Percentiles rank a stretch among this genome's conserved stretches.
phyloP scores from a whole-genome alignment of 37 sponge, comb jelly and placozoan species.

The Tethya wilhelma region DNA sequence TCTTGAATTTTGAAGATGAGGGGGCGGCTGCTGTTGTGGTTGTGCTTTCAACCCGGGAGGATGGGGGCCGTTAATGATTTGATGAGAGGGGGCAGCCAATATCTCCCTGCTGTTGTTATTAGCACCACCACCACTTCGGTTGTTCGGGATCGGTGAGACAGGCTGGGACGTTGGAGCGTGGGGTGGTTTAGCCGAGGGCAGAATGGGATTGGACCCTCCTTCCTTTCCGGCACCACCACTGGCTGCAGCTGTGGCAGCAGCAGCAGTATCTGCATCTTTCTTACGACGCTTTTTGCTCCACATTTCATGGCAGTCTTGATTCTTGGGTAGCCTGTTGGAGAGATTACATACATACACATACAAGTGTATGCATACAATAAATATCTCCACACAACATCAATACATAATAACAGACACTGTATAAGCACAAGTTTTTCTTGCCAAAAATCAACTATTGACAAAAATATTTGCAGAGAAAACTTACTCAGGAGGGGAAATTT shows the following conservation, averaged over 20 bases:
- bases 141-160: background rate
- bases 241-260: background rate
- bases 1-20: no score
- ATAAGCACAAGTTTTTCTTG: no score
- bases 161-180: no score
- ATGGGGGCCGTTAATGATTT: no score
- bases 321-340: slow-evolving; percentile 73
- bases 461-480: slow-evolving; percentile 14
- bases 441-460: background rate
- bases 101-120: background rate
- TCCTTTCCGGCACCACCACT: background rate
- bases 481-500: slow-evolving; percentile 70
- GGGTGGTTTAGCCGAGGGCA: background rate
- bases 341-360: background rate
- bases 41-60: background rate
- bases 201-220: background rate
- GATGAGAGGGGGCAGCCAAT: background rate
- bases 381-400: background rate
- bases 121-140: background rate
- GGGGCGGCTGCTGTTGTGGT: background rate
- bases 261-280: slow-evolving; percentile 33
- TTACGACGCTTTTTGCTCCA: slow-evolving; percentile 87
- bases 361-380: background rate
- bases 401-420: background rate
- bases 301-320: slow-evolving; percentile 98